Evolutionary conservation across 2,113 vertebrate species (phyloP), one percentile per base, ranked within the genome.

Genomic region (Ceuthmochares aereus): DNA sequence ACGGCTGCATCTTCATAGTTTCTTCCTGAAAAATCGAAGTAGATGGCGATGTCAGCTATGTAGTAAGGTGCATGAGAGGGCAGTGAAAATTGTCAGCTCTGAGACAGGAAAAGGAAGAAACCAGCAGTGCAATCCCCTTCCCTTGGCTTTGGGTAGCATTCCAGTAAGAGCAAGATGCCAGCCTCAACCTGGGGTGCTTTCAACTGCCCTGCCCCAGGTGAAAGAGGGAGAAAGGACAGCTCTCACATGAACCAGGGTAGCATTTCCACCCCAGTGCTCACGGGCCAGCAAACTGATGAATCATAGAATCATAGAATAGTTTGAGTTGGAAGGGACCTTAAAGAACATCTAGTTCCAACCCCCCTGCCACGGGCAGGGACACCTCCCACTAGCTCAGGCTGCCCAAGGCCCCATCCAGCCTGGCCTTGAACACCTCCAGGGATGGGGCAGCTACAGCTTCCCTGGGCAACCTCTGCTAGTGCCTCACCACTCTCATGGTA

Each of bases 221-320:
- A 55, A 51, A 56, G 52, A 42, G 43, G 1, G 11, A 42, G 26
- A 20, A 45, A 23, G 37, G 20, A 51, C 22, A n/a, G 49, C 58
- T 7, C 0, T 49, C 27, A 7, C 0, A 1, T 2, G 49, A 14
- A 4, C 4, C 23, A 10, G 42, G 47, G 55, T 15, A n/a, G 26
- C 43, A 15, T 43, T 36, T 58, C 37, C n/a, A 32, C 5, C 0
- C 5, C 10, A 45, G 13, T 18, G 55, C 15, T 22, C 3, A 16
- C 34, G 32, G 56, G 29, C 32, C 58, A 37, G 30, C 51, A 11
- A 36, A 29, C 34, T 1, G 12, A 36, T 7, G 30, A 30, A 40
- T 40, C 40, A 40, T 40, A 40, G 40, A 40, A 10, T 10, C 40
- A 40, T 40, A 40, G 40, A 40, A 40, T 40, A 40, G 40, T 40